Conservation (phyloP, 2,113 vertebrate genomes). For the Corythornis madagascariensis region DNA sequence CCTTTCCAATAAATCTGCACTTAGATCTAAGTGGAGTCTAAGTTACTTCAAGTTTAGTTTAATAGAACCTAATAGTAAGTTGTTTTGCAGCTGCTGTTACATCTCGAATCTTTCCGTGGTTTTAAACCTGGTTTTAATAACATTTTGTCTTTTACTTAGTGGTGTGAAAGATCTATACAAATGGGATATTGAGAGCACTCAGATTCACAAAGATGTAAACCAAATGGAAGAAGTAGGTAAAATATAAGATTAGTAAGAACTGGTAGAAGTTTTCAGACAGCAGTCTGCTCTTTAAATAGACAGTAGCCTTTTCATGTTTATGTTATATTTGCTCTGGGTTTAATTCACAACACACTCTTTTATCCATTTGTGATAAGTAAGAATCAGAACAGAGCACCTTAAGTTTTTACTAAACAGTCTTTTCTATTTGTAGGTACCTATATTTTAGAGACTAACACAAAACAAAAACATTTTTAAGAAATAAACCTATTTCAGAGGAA, state of each 20-base stretch:
- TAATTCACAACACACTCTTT: background rate
- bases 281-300: background rate
- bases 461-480: background rate
- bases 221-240: background rate
- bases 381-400: background rate
- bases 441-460: background rate
- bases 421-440: background rate
- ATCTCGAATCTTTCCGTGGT: background rate
- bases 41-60: background rate
- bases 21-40: background rate
- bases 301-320: background rate
- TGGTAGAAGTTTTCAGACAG: background rate
- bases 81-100: background rate
- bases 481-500: background rate
- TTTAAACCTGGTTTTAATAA: background rate
- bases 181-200: background rate
- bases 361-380: background rate
- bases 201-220: background rate
- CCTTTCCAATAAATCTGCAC: background rate
- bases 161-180: background rate
- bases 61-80: background rate
- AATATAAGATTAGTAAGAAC: background rate
- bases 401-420: background rate
- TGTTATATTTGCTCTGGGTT: background rate
- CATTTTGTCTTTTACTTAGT: background rate